Evolutionary conservation across 2,888 invertebrate genomes (phyloP).

Genomic region (Luperina nickerlii): DNA sequence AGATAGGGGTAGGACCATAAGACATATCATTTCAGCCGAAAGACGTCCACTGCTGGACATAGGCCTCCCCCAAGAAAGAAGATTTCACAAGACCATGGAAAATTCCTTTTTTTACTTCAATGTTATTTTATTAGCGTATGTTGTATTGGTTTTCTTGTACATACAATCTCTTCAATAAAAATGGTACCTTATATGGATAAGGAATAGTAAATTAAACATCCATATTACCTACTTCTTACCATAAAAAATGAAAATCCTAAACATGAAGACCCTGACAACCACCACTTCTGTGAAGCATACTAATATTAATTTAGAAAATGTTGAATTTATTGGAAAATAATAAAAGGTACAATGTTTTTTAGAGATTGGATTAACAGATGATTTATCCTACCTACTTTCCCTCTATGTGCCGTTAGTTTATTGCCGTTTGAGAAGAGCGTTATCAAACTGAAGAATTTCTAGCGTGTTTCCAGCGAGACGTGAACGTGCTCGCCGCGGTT

Average conservation of each 20-base stretch:
- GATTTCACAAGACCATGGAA: background rate
- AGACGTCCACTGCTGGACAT: no score
- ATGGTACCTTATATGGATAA: background rate
- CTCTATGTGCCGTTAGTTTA: slow-evolving; percentile 44
- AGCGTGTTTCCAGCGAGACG: background rate
- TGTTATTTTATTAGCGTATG: no score
- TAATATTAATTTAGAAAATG: background rate
- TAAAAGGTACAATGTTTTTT: background rate
- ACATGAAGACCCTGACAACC: slow-evolving; percentile 40
- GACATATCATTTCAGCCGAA: background rate
- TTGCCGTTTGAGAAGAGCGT: background rate
- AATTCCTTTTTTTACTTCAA: background rate
- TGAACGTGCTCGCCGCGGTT: background rate
- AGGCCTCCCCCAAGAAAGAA: background rate
- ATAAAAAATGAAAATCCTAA: background rate
- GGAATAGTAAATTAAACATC: background rate
- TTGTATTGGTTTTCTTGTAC: background rate
- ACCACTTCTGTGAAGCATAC: slow-evolving; percentile 11
- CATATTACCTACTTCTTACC: background rate
- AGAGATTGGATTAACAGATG: background rate
- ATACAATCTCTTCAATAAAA: background rate
- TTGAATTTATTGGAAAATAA: background rate
- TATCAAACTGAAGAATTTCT: background rate
- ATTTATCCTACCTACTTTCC: background rate
- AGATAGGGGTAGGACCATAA: background rate